A percentile compares a stretch with the other conserved stretches of the same genome.
phyloP scores from a whole-genome alignment of 35 echinoderm and acorn worm genomes.

The Apostichopus parvimensis region DNA sequence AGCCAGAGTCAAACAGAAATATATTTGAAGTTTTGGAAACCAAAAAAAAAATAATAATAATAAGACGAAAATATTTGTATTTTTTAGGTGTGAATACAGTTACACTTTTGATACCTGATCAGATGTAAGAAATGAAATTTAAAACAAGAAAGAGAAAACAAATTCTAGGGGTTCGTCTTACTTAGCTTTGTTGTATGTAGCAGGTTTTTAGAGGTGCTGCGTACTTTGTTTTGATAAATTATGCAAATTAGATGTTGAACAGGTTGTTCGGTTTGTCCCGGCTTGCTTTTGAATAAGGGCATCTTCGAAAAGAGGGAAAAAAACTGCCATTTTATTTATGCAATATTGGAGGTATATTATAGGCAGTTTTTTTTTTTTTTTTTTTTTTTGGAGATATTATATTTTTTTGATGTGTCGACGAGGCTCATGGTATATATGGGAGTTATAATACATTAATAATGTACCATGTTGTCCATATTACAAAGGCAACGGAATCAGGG shows the following conservation, averaged over 20 bases:
- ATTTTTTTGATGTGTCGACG: conserved; percentile 35
- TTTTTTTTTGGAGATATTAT: neutral
- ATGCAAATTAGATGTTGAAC: conserved; percentile 56
- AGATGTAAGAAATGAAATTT: neutral
- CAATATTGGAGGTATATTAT: conserved; percentile 57
- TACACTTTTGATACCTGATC: neutral
- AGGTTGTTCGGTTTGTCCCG: conserved; percentile 19
- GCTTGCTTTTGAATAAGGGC: conserved; percentile 50
- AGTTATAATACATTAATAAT: neutral
- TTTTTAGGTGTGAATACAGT: conserved; percentile 10
- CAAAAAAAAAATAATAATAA: neutral
- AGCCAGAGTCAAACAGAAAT: conserved; percentile 3
- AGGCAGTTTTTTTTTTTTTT: conserved; percentile 6
- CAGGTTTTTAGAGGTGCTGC: conserved; percentile 33
- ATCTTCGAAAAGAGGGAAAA: conserved; percentile 17
- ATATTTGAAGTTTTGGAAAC: conserved; percentile 2
- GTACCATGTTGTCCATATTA: conserved; percentile 1
- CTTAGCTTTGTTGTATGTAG: conserved; percentile 35
- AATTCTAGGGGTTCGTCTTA: neutral
- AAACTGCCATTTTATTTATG: conserved; percentile 60
- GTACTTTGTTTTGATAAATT: conserved; percentile 43
- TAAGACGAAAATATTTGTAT: neutral
- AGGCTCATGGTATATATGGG: neutral
- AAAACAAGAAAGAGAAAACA: neutral
- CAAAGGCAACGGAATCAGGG: neutral